Evolutionary conservation across 2,888 invertebrate genomes (phyloP).

Genomic region (Sphaerophoria rueppellii): DNA sequence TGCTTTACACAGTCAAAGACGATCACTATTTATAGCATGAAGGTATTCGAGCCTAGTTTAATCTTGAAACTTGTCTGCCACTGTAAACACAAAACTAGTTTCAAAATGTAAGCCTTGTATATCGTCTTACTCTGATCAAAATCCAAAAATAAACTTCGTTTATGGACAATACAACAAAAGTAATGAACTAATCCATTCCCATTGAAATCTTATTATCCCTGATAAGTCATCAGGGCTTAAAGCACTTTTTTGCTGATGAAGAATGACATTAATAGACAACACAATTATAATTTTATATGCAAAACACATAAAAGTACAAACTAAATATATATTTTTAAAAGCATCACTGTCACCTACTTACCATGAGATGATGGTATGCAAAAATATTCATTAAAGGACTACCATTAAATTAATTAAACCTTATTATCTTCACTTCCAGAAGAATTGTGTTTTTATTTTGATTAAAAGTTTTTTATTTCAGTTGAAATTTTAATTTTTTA

Average conservation of each 20-base stretch:
- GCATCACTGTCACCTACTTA: background rate
- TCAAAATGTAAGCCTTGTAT: background rate
- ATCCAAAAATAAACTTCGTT: slow-evolving; percentile 3
- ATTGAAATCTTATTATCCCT: slow-evolving; percentile 27
- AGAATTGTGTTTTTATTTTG: background rate
- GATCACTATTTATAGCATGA: too few relatives aligned
- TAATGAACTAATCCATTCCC: slow-evolving; percentile 23
- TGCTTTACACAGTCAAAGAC: too few relatives aligned
- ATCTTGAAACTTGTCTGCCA: too few relatives aligned
- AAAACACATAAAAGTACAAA: too few relatives aligned
- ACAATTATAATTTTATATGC: background rate
- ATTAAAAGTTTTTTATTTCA: slow-evolving; percentile 15
- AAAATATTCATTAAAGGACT: background rate
- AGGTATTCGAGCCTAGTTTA: too few relatives aligned
- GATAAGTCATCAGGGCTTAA: slow-evolving; percentile 14
- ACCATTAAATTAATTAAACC: background rate
- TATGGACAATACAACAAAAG: slow-evolving; percentile 22
- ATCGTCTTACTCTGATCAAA: background rate
- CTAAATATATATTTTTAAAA: too few relatives aligned
- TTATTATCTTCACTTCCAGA: slow-evolving; percentile 12
- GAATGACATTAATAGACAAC: background rate
- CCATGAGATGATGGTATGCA: too few relatives aligned
- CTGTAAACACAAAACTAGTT: background rate
- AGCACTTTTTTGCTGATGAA: background rate
- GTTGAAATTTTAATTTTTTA: slow-evolving; percentile 11